Evolutionary conservation across 2,797 vertebrate species (phyloP).

Genomic region (Allobates femoralis): DNA sequence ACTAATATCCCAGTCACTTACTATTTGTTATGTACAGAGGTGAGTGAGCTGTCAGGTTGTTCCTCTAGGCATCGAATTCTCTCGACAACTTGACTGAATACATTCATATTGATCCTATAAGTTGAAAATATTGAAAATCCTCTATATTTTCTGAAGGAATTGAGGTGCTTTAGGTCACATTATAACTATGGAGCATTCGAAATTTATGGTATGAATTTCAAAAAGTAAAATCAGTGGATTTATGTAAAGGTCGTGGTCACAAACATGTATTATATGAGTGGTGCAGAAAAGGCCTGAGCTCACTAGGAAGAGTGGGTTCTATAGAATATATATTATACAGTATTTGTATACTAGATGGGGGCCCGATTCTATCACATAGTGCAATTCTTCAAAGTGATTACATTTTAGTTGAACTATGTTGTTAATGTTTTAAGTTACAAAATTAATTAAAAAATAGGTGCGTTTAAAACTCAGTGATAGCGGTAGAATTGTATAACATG

Average conservation of each 20-base stretch:
- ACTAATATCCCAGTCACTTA: not conserved
- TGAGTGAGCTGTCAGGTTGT: not conserved
- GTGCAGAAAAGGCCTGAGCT: too few relatives aligned
- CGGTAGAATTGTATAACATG: too few relatives aligned
- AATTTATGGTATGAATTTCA: not conserved
- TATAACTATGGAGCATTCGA: not conserved
- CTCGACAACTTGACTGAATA: not conserved
- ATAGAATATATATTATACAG: too few relatives aligned
- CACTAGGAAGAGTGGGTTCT: too few relatives aligned
- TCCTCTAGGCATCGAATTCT: not conserved
- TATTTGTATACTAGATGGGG: too few relatives aligned
- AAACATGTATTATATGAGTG: not conserved
- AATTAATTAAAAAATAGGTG: too few relatives aligned
- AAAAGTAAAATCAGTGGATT: not conserved
- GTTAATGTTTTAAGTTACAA: too few relatives aligned
- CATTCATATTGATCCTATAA: slow-evolving; percentile 20
- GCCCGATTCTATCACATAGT: too few relatives aligned
- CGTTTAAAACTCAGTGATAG: too few relatives aligned
- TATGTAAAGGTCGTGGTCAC: not conserved
- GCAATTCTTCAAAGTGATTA: too few relatives aligned
- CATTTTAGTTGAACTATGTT: too few relatives aligned
- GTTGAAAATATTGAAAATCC: not conserved
- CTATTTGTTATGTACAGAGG: slow-evolving; percentile 21
- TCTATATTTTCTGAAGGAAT: not conserved
- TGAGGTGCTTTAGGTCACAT: not conserved